phyloP scores from a whole-genome alignment of 23 tunicate genomes.

The Oikopleura dioica region DNA sequence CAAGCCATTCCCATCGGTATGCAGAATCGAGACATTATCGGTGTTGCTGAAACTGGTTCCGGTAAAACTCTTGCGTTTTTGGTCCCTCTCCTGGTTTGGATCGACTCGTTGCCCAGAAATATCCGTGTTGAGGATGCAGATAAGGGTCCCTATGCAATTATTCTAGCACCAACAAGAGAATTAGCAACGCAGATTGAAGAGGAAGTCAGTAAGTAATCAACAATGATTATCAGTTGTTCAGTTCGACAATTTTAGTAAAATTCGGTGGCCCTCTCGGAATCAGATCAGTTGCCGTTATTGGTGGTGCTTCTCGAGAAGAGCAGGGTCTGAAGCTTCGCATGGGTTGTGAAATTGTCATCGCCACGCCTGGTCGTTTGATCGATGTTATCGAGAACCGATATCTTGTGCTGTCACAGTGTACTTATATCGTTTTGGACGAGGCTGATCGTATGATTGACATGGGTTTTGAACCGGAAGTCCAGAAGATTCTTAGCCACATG shows the following conservation, averaged over 20 bases:
- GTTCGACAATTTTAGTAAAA: background rate
- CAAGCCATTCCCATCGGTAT: conserved; percentile 93
- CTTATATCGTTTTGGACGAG: conserved; percentile 83
- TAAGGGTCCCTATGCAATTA: conserved; percentile 92
- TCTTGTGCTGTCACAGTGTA: conserved; percentile 82
- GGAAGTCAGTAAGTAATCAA: conserved; percentile 49
- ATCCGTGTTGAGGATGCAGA: conserved; percentile 77
- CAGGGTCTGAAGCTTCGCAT: conserved; percentile 83
- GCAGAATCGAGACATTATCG: conserved; percentile 71
- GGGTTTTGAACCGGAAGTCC: conserved; percentile 96
- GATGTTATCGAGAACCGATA: conserved; percentile 87
- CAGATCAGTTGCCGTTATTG: conserved; percentile 86
- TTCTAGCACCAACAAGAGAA: conserved; percentile 89
- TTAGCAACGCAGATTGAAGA: conserved; percentile 93
- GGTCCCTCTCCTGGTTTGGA: conserved; percentile 79
- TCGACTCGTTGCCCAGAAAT: conserved; percentile 70
- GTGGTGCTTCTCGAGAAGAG: conserved; percentile 70
- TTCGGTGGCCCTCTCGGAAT: conserved; percentile 78
- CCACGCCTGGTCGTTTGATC: conserved; percentile 83
- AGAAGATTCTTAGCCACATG: conserved; percentile 78
- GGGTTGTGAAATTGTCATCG: conserved; percentile 99
- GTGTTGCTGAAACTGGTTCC: conserved; percentile 97
- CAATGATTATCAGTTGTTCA: too few relatives aligned
- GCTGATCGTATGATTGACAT: conserved; percentile 99
- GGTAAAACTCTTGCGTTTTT: conserved; percentile 93